Conservation (phyloP, 1,140 invertebrate species). For the Tetragnatha versicolor region DNA sequence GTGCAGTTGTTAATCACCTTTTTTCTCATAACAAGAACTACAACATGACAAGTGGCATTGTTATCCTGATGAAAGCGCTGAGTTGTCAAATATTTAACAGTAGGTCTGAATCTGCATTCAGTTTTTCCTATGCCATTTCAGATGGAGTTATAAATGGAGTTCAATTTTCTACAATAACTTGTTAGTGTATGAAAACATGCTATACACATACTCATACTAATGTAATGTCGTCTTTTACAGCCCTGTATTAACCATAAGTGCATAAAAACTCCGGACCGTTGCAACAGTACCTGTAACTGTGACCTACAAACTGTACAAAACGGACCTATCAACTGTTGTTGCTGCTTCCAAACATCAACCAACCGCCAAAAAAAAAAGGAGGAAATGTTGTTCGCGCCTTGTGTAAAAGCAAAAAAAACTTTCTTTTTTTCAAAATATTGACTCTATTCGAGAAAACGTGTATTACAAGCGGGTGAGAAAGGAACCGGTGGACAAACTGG, state of each 20-base stretch:
- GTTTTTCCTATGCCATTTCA: too few relatives aligned
- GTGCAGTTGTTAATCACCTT: too few relatives aligned
- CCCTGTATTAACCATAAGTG: conserved; percentile 18
- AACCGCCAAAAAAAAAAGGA: neutral
- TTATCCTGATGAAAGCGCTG: too few relatives aligned
- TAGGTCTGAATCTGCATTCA: too few relatives aligned
- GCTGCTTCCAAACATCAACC: neutral
- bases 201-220: neutral
- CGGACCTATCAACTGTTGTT: neutral
- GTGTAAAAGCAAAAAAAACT: too few relatives aligned
- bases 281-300: neutral
- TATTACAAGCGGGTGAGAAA: neutral
- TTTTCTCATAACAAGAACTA: too few relatives aligned
- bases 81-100: too few relatives aligned
- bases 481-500: neutral
- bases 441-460: neutral
- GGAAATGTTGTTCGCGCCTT: too few relatives aligned
- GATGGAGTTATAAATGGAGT: too few relatives aligned
- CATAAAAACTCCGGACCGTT: neutral
- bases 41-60: too few relatives aligned
- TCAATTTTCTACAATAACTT: too few relatives aligned
- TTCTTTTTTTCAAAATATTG: neutral
- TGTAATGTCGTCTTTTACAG: neutral
- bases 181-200: neutral
- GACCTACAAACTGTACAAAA: too few relatives aligned